Conservation (phyloP, 2,113 vertebrate species). For the Calyptommatus sinebrachiatus region DNA sequence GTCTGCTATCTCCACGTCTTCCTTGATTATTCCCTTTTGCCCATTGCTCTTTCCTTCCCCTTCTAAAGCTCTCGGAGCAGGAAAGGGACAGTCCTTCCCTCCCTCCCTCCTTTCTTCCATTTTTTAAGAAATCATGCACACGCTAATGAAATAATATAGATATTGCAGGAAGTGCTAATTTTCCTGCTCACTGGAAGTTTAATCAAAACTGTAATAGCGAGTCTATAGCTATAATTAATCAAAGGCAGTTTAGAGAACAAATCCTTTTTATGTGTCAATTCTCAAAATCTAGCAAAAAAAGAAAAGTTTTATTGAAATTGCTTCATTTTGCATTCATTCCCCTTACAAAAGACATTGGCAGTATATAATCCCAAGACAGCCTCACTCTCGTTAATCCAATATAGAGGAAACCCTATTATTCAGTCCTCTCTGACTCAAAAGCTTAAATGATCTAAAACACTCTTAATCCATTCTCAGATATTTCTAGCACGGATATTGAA, state of each 20-base stretch:
- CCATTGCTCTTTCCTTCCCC: too few relatives aligned
- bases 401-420: conserved; percentile 1
- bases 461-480: neutral
- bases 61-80: conserved; percentile 35
- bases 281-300: conserved; percentile 68
- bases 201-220: conserved; percentile 62
- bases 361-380: conserved; percentile 19
- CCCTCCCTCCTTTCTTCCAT: too few relatives aligned
- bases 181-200: conserved; percentile 66
- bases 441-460: neutral
- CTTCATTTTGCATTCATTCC: conserved; percentile 55
- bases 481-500: neutral
- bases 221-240: conserved; percentile 69
- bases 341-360: conserved; percentile 54
- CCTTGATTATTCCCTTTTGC: too few relatives aligned
- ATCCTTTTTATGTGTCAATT: conserved; percentile 61
- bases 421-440: neutral
- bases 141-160: conserved; percentile 66
- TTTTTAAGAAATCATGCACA: conserved; percentile 57
- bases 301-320: conserved; percentile 59
- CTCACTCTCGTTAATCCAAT: neutral
- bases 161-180: conserved; percentile 67
- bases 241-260: conserved; percentile 43
- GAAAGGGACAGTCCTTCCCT: conserved; percentile 16
- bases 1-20: too few relatives aligned